Conservation (phyloP, 1,140 invertebrate genomes). For the Ceratitis capitata region DNA sequence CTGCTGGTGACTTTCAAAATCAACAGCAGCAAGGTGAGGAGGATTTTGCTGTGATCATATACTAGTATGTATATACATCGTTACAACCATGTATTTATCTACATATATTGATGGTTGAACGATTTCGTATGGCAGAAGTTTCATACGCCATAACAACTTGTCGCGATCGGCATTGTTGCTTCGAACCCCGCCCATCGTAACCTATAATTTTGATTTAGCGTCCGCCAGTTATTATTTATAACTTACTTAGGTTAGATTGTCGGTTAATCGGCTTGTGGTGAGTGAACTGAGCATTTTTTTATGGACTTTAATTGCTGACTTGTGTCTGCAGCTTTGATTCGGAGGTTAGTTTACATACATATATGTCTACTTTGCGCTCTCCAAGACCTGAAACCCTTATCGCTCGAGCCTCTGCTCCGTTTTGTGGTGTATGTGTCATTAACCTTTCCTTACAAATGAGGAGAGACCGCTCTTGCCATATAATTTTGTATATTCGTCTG, state of each 20-base stretch:
- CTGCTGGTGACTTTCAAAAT: neutral
- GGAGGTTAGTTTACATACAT: too few relatives aligned
- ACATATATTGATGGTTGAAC: neutral
- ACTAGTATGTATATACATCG: neutral
- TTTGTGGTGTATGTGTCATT: too few relatives aligned
- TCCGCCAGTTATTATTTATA: constrained; percentile 47
- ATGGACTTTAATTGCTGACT: too few relatives aligned
- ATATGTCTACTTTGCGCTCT: too few relatives aligned
- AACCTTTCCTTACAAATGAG: too few relatives aligned
- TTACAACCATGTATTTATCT: neutral
- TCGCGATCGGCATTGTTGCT: neutral
- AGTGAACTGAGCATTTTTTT: too few relatives aligned
- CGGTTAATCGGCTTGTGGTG: neutral
- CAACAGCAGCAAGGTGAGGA: neutral
- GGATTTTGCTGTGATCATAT: neutral
- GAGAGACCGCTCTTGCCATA: too few relatives aligned
- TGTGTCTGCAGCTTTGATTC: too few relatives aligned
- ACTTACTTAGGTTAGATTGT: constrained; percentile 43
- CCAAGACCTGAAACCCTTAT: too few relatives aligned
- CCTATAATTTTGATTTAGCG: constrained; percentile 46
- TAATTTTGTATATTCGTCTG: too few relatives aligned
- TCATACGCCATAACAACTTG: neutral
- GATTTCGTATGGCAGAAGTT: neutral
- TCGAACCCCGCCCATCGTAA: constrained; percentile 36
- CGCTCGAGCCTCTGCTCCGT: too few relatives aligned